phyloP scores from a whole-genome alignment of 2,888 invertebrate species.

The Eumerus sabulonum region DNA sequence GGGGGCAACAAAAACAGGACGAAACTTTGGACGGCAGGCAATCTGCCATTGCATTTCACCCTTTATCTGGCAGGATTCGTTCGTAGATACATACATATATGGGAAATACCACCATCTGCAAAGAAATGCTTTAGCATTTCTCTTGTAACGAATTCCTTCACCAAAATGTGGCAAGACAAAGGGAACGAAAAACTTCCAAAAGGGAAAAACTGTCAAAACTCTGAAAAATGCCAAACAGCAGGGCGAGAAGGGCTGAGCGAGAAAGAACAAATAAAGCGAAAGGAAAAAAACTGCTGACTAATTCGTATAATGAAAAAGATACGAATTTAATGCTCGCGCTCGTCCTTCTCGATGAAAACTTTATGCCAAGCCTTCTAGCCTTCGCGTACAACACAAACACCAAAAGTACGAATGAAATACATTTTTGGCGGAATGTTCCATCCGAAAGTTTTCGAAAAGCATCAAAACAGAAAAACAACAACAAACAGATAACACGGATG shows the following conservation, averaged over 20 bases:
- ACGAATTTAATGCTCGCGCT: conserved; percentile 23
- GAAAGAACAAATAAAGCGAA: conserved; percentile 3
- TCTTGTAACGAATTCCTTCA: conserved; percentile 46
- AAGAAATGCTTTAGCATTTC: conserved; percentile 47
- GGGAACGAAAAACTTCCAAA: conserved; percentile 15
- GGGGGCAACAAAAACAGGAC: conserved; percentile 12
- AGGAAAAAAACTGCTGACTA: conserved; percentile 52
- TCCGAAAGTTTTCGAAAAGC: conserved; percentile 27
- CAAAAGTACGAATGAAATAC: background rate
- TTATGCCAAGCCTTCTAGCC: conserved; percentile 38
- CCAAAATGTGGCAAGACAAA: conserved; percentile 12
- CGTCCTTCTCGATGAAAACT: conserved; percentile 31
- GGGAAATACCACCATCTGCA: conserved; percentile 52
- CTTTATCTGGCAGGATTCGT: conserved; percentile 17
- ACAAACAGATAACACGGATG: conserved; percentile 1
- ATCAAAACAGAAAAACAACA: conserved; percentile 21
- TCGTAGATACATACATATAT: conserved; percentile 13
- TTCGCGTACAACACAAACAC: conserved; percentile 20
- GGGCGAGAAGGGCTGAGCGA: background rate
- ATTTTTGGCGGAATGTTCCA: conserved; percentile 35
- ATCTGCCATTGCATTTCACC: conserved; percentile 40
- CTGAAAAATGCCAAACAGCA: conserved; percentile 47
- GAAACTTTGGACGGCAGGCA: conserved; percentile 42
- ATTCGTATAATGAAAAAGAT: conserved; percentile 48
- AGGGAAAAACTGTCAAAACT: conserved; percentile 59